Base-by-base conservation (phyloP, 2,888 invertebrate species). In the Cantharis rufa region DNA sequence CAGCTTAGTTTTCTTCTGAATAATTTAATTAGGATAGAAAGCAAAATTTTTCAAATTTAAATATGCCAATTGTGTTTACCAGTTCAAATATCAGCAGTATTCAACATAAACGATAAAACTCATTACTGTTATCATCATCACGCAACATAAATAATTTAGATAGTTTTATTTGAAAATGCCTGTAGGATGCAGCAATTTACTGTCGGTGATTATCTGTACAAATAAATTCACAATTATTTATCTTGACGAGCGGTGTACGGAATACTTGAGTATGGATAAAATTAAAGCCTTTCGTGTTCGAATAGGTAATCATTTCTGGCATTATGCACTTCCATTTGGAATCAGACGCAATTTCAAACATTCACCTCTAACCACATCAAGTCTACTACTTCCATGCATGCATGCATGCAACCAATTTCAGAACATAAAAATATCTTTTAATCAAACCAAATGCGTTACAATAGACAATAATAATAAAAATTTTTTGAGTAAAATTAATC, bases 121-220 rank as follows among this genome's bases (percentile, higher is more conserved):
- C 84, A 84, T 84, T 84, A 84, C 83, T 77, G 81, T 84, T 84
- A 84, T 83, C 83, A 80, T 79, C 82, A 82, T 84, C 83, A 83
- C 84, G 84, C 83, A 84, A 84, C 84, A 84, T 85, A 85, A 85
- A 85, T 85, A 84, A 85, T 84, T 83, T 82, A 82, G 84, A 85
- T 82, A 82, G 84, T 83, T 85, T 84, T 84, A 84, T 83, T 83
- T 80, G 84, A 81, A 83, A 83, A 82, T 82, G 80, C 80, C 81
- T 81, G 81, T 82, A 80, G 84, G 84, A 83, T 80, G 82, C 81
- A 79, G 81, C 81, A 83, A 82, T 82, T 80, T 81, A 80, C 78
- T 81, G 82, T 80, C 79, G 75, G 75, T 79, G 82, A 83, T 83
- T 83, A 83, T 83, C 81, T 80, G 78, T 82, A 83, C 82, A 82